Evolutionary conservation across 2,888 invertebrate genomes (phyloP).

Genomic region (Lampropteryx suffumata): DNA sequence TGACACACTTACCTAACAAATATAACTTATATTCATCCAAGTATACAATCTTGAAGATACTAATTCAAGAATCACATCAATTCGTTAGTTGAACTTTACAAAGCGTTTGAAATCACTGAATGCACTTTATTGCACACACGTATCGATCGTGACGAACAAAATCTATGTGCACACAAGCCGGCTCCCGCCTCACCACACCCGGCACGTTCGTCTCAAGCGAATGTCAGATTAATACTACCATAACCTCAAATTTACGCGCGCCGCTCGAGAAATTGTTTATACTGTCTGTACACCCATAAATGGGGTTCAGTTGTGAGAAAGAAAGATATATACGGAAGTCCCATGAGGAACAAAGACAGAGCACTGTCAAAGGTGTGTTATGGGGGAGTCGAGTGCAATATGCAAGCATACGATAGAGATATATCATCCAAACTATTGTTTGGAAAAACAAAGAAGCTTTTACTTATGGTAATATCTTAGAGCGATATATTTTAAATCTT

Average conservation of each 20-base stretch:
- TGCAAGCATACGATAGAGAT: conserved; percentile 34
- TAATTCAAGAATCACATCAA: conserved; percentile 26
- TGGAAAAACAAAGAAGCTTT: conserved; percentile 18
- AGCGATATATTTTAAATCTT: too few species aligned
- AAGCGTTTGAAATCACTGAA: conserved; percentile 42
- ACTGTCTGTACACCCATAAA: conserved; percentile 68
- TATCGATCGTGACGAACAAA: conserved; percentile 66
- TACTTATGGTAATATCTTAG: too few species aligned
- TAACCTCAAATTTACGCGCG: conserved; percentile 80
- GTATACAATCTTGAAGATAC: conserved; percentile 35
- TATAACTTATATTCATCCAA: conserved; percentile 49
- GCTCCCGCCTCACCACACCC: conserved; percentile 29
- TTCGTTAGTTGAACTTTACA: conserved; percentile 19
- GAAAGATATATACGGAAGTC: conserved; percentile 47
- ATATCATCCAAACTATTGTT: conserved; percentile 20
- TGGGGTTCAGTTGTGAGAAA: conserved; percentile 67
- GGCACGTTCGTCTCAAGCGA: conserved; percentile 65
- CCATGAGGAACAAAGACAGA: conserved; percentile 51
- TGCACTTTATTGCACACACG: conserved; percentile 60
- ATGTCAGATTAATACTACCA: conserved; percentile 77
- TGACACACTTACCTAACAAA: conserved; percentile 41
- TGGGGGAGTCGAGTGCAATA: conserved; percentile 47
- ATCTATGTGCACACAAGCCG: conserved; percentile 47
- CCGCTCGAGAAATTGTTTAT: conserved; percentile 74
- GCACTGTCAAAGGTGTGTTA: conserved; percentile 53